Evolutionary conservation across 2,113 vertebrate species (phyloP), one percentile per base, ranked within the genome.

Genomic region (Psephotus haematonotus): DNA sequence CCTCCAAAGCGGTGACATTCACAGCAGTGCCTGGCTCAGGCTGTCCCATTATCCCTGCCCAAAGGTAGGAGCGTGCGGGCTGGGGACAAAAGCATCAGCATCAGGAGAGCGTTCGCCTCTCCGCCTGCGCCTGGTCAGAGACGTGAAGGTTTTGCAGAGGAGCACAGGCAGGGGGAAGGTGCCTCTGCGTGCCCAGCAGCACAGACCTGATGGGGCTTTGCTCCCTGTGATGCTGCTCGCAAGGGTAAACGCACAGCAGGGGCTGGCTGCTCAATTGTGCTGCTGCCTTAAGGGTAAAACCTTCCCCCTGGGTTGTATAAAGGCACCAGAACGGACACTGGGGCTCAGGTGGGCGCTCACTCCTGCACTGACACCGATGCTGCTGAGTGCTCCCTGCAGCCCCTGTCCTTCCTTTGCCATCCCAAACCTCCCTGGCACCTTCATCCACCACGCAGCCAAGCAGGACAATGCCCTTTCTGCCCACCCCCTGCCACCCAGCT

Each of bases 81-180:
- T 43, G 90, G 52, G 3, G 19, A 64, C 82, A 24, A 39, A 57
- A 64, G 67, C 67, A 28, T 44, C 68, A 35, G 68, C 23, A 1
- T 6, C 24, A 10, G 75, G 37, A 80, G 52, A 53, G 62, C 1
- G 49, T 74, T 92, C 64, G 37, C 88, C 46, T 1, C 70, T 65
- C 24, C 1, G 39, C 50, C 81, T 41, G 65, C 4, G 27, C 76
- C 84, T 77, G n/a, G 4, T n/a, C 29, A 2, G 39, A 11, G 84
- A 77, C 49, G 80, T 78, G 88, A 53, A 23, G 76, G 76, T 41
- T 95, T 93, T 89, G 86, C 85, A 79, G 89, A 76, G 71, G 67
- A 79, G 82, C 8, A 1, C 44, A 65, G 59, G 47, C n/a, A 25
- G 64, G 65, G 67, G 71, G 77, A 57, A 75, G 72, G 77, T 82